phyloP scores from a whole-genome alignment of 2,888 invertebrate genomes.

The Tipula lateralis region DNA sequence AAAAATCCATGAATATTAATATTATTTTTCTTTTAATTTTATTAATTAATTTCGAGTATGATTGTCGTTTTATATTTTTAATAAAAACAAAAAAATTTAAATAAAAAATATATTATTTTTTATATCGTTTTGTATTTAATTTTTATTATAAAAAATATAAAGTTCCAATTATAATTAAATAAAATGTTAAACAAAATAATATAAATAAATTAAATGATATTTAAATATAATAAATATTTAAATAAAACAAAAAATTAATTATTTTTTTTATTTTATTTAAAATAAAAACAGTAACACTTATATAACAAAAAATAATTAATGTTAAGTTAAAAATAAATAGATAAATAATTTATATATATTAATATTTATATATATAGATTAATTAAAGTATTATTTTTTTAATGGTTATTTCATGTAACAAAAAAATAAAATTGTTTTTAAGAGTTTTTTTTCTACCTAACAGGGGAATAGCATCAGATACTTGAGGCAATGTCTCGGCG shows the following conservation, averaged over 20 bases:
- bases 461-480: constrained; percentile 99
- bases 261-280: background rate
- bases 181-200: constrained; percentile 4
- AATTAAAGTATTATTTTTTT: constrained; percentile 35
- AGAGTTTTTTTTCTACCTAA: constrained; percentile 69
- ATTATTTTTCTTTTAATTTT: background rate
- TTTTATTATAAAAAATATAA: constrained; percentile 27
- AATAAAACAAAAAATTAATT: constrained; percentile 30
- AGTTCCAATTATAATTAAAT: constrained; percentile 21
- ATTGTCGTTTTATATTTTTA: background rate
- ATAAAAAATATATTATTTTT: constrained; percentile 27
- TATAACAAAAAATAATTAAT: constrained; percentile 29
- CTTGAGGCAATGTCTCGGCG: constrained; percentile 99
- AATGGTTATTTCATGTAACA: constrained; percentile 30
- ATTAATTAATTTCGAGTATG: background rate
- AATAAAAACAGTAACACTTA: constrained; percentile 13
- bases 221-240: too few species aligned
- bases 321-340: constrained; percentile 29
- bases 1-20: background rate
- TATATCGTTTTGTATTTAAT: background rate
- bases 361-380: constrained; percentile 34
- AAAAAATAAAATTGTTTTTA: constrained; percentile 28
- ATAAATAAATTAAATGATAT: constrained; percentile 26
- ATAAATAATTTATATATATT: constrained; percentile 32
- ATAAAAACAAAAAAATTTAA: constrained; percentile 29